Conservation (phyloP, 2,797 vertebrate species). For the Steatocranus sp. region DNA sequence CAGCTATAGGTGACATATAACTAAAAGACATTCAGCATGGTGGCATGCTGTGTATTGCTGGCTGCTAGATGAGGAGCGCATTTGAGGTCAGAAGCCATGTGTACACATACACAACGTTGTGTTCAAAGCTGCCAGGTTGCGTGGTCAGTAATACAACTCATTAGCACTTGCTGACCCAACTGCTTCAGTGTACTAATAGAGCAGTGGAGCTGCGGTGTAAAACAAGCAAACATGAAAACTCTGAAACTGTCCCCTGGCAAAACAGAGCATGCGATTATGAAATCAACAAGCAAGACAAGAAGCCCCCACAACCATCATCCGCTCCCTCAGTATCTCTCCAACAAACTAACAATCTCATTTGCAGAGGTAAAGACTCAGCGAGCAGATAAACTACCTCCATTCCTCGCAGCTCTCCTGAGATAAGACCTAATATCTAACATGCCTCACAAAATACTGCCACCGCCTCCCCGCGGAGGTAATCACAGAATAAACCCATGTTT, state of each 20-base stretch:
- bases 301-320: slow-evolving; percentile 1
- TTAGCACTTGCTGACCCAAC: slow-evolving; percentile 46
- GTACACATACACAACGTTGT: slow-evolving; percentile 24
- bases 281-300: slow-evolving; percentile 5
- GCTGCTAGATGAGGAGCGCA: neutral
- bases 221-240: neutral
- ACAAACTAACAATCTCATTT: slow-evolving; percentile 27
- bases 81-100: slow-evolving; percentile 21
- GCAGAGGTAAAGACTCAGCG: slow-evolving; percentile 28
- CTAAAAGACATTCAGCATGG: neutral
- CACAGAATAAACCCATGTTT: slow-evolving; percentile 61
- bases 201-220: slow-evolving; percentile 4
- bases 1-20: neutral
- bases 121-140: slow-evolving; percentile 27
- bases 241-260: slow-evolving; percentile 12
- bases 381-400: slow-evolving; percentile 53
- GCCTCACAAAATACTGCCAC: slow-evolving; percentile 23
- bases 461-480: slow-evolving; percentile 7
- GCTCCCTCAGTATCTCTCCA: slow-evolving; percentile 32
- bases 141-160: slow-evolving; percentile 47
- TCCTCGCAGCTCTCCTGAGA: slow-evolving; percentile 32
- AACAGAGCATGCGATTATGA: neutral
- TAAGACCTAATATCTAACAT: slow-evolving; percentile 36
- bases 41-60: neutral
- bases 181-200: slow-evolving; percentile 6